Evolutionary conservation across 2,113 vertebrate species (phyloP).

Genomic region (Centropus bengalensis): DNA sequence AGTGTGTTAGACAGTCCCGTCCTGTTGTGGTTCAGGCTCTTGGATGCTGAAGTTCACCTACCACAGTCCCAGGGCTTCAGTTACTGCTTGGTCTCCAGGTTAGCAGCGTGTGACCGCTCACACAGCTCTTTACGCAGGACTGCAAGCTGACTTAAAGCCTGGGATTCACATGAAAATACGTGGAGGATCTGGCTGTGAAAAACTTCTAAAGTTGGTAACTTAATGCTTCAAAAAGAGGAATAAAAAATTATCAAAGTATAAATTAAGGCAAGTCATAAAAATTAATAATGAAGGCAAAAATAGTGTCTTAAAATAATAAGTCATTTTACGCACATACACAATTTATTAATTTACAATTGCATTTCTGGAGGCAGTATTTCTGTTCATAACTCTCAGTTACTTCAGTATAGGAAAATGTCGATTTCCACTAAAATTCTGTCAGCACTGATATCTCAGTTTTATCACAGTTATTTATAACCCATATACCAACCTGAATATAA

Average conservation of each 20-base stretch:
- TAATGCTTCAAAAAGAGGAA: not conserved
- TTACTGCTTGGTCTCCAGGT: not conserved
- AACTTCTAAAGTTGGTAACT: not conserved
- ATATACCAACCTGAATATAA: conserved; percentile 55
- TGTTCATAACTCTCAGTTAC: conserved; percentile 24
- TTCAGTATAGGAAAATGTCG: conserved; percentile 41
- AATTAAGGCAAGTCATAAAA: not conserved
- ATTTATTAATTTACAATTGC: conserved; percentile 23
- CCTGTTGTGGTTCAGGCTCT: not conserved
- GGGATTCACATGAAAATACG: not conserved
- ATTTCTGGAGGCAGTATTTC: conserved; percentile 28
- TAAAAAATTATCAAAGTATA: not conserved
- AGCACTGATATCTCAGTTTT: conserved; percentile 30
- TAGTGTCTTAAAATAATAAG: not conserved
- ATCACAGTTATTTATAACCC: conserved; percentile 63
- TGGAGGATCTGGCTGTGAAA: not conserved
- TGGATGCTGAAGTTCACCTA: not conserved
- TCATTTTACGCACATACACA: not conserved
- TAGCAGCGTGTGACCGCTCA: not conserved
- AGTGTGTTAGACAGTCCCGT: not conserved
- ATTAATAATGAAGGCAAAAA: not conserved
- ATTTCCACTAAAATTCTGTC: conserved; percentile 61
- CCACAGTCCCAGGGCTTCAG: not conserved
- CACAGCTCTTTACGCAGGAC: not conserved
- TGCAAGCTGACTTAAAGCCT: not conserved